phyloP scores from a whole-genome alignment of 1,140 invertebrate genomes.

The Nasonia giraulti region DNA sequence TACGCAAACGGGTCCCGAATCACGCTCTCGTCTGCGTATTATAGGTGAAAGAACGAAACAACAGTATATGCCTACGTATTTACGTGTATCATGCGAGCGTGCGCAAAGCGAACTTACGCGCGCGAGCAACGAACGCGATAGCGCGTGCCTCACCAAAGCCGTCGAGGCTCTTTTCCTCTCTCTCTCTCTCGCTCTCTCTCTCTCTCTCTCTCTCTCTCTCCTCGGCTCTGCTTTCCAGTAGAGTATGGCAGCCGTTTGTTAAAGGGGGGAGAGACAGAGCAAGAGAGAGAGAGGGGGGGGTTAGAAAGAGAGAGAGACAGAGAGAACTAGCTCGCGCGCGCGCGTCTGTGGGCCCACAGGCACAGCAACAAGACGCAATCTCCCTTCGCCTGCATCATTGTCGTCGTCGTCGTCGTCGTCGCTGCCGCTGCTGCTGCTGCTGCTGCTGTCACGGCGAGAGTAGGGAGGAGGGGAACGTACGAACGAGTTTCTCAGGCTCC shows the following conservation, averaged over 20 bases:
- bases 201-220: slow-evolving; percentile 36
- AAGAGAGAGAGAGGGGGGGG: neutral
- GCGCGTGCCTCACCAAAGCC: slow-evolving; percentile 42
- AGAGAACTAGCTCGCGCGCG: slow-evolving; percentile 16
- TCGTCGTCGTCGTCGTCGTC: neutral
- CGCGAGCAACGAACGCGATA: slow-evolving; percentile 30
- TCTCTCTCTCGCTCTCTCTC: slow-evolving; percentile 32
- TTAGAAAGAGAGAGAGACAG: neutral
- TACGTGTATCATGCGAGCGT: neutral
- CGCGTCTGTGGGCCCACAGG: slow-evolving; percentile 28
- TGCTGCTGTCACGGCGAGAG: neutral
- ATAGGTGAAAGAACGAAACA: slow-evolving; percentile 30
- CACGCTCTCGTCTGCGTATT: neutral
- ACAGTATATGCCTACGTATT: neutral
- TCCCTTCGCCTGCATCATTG: neutral
- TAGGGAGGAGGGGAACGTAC: slow-evolving; percentile 13
- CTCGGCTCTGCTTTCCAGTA: neutral
- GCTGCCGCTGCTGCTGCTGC: neutral
- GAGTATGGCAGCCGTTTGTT: neutral
- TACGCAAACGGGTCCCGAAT: neutral
- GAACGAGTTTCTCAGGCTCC: slow-evolving; percentile 10
- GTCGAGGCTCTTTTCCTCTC: slow-evolving; percentile 29
- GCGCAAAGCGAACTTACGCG: neutral
- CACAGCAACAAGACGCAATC: slow-evolving; percentile 30
- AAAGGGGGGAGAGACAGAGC: neutral